phyloP scores from a whole-genome alignment of 2,888 invertebrate genomes.

The Drosophila picticornis region DNA sequence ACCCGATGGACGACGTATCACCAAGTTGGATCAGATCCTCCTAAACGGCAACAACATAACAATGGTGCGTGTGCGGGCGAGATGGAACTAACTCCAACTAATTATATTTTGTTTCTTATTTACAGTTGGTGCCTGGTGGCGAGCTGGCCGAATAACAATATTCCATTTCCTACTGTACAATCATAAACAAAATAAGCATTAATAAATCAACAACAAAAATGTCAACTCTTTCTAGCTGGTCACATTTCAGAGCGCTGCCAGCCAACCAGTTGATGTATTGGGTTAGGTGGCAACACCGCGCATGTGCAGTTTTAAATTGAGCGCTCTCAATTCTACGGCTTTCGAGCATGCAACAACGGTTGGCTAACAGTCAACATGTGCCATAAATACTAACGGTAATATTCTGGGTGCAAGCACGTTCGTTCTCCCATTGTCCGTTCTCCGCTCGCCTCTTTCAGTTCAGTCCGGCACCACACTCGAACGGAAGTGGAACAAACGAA shows the following conservation, averaged over 20 bases:
- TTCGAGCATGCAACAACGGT: constrained; percentile 43
- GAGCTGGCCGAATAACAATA: constrained; percentile 89
- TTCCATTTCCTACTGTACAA: constrained; percentile 12
- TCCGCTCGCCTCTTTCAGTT: constrained; percentile 55
- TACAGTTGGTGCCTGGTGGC: constrained; percentile 92
- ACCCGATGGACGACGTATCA: constrained; percentile 97
- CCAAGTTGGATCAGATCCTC: constrained; percentile 98
- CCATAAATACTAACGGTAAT: constrained; percentile 78
- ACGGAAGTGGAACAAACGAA: constrained; percentile 78
- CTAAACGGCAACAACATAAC: constrained; percentile 99
- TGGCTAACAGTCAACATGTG: constrained; percentile 73
- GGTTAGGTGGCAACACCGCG: constrained; percentile 43
- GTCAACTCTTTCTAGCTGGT: background rate
- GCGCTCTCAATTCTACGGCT: constrained; percentile 27
- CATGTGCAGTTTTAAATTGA: constrained; percentile 56
- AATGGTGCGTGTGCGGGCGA: constrained; percentile 89
- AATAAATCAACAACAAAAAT: constrained; percentile 1
- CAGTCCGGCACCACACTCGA: constrained; percentile 72
- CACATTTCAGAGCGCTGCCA: constrained; percentile 1
- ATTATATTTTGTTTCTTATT: constrained; percentile 55
- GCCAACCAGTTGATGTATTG: background rate
- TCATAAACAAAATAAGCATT: constrained; percentile 11
- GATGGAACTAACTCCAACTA: background rate
- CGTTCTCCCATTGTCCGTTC: constrained; percentile 41
- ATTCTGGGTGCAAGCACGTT: constrained; percentile 54